Evolutionary conservation across 2,888 invertebrate species (phyloP).

Genomic region (Augiades crinisus): DNA sequence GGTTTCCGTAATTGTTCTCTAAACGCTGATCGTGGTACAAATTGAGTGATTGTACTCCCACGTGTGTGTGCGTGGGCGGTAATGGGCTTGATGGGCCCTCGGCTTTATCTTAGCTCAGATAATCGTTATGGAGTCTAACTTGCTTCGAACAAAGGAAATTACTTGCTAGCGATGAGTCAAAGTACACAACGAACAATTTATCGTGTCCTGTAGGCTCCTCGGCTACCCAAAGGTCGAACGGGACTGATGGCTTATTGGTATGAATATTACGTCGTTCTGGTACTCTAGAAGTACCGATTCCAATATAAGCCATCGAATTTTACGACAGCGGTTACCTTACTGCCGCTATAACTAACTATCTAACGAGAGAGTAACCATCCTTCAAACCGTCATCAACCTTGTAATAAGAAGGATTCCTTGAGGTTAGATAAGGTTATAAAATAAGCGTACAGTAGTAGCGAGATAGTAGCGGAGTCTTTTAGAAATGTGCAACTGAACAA

Average conservation of each 20-base stretch:
- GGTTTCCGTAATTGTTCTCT: conserved; percentile 18
- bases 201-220: background rate
- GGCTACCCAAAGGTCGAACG: background rate
- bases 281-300: too few relatives aligned
- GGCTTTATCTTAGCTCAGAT: conserved; percentile 22
- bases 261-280: too few relatives aligned
- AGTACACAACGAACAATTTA: background rate
- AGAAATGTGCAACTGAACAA: too few relatives aligned
- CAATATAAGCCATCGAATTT: too few relatives aligned
- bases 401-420: too few relatives aligned
- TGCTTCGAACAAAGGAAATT: conserved; percentile 21
- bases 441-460: too few relatives aligned
- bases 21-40: conserved; percentile 27
- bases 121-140: conserved; percentile 26
- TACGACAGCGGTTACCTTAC: too few relatives aligned
- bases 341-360: too few relatives aligned
- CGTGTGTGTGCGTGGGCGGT: conserved; percentile 30
- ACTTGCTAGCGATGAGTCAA: conserved; percentile 12
- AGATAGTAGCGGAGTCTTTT: too few relatives aligned
- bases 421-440: too few relatives aligned
- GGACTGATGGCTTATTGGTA: background rate
- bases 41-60: conserved; percentile 36
- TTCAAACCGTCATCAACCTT: too few relatives aligned
- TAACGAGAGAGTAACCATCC: too few relatives aligned
- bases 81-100: conserved; percentile 13